Base-by-base conservation (phyloP, 2,797 vertebrate genomes). In the Smutsia gigantea region DNA sequence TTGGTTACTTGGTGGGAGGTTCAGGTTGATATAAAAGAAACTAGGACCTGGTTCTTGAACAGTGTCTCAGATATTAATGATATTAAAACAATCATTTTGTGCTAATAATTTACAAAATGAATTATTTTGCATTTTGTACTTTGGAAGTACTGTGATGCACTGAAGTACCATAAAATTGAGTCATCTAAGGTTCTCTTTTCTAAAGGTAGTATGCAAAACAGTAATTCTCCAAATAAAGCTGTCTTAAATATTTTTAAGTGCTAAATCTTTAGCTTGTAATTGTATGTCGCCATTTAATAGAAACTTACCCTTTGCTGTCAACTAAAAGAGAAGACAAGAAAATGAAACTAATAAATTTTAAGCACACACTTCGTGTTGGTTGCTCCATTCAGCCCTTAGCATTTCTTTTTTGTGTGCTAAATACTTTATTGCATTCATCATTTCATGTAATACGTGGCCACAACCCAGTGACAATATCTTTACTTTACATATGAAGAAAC, bases 91-190 rank as follows among this genome's bases (percentile, higher is more conserved):
- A 46, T 46, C 46, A 46, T 46, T 46, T 46, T 46, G 46, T 46
- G 9, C 46, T 46, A 46, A 46, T 46, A 46, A 46, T 46, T 46
- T 46, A 46, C 46, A 46, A 46, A 46, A 46, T 51, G 19, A 78
- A 83, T 55, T 88, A 74, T 37, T 94, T 81, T 92, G n/a, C 29
- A 69, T 92, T 90, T 95, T 84, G 34, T 79, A 69, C 25, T 83
- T 83, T 78, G 46, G 27, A 95, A 91, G 6, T 2, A 89, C 37
- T 71, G 5, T 83, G 46, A 84, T 72, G 5, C 14, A 75, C 14
- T 31, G 21, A 69, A 93, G 34, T 66, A 71, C 15, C n/a, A 75
- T 66, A 78, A 59, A 77, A 93, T 59, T 31, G 7, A 1, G 1
- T 74, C 75, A 78, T 42, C 51, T 66, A 21, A 55, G 19, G 27